Evolutionary conservation across 30 jellyfish, hydroid and myxozoan genomes (phyloP), one percentile per base, ranked within the genome.

Genomic region (Cassiopea andromeda): DNA sequence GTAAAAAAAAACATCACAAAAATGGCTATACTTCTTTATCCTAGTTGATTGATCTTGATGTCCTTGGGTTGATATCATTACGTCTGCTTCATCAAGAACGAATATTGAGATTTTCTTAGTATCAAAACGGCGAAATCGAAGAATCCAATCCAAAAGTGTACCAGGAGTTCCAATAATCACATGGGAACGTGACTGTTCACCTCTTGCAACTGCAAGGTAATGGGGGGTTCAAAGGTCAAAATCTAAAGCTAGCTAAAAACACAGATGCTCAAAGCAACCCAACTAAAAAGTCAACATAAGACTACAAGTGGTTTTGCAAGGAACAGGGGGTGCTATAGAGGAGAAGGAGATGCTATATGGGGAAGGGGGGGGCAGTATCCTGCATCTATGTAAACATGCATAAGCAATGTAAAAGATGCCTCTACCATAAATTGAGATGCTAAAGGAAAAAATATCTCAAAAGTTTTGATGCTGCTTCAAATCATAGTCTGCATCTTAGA

Each of bases 1-100:
- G 16, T 3, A 59, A 78, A 18, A 46, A 15, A 14, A 50, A 50
- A 9, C 64, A 9, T 50, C 5, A 50, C 19, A 15, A 43, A 70
- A 70, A 70, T 70, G 79, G 1, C 45, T 94, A n/a, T 64, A 96
- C 99, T 84, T 85, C 83, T 90, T 97, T 7, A 93, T 93, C 46
- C 99, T 59, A 69, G 88, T 81, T 1, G 95, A 87, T 68, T 93
- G 98, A 80, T 93, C 98, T 86, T 93, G 98, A 88, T 97, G 99
- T 18, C 99, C 99, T 79, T 93, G 98, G 76, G 97, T 96, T 59
- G 99, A 97, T 9, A 97, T 97, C 99, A 97, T 97, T 82, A 97
- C 99, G 75, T 97, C 99, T 43, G 99, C 99, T 83, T 97, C 99
- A 82, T 97, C 99, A 69, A 97, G 89, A 1, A 97, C 99, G 82